Evolutionary conservation across 2,888 invertebrate species (phyloP).

Genomic region (Nezara viridula): DNA sequence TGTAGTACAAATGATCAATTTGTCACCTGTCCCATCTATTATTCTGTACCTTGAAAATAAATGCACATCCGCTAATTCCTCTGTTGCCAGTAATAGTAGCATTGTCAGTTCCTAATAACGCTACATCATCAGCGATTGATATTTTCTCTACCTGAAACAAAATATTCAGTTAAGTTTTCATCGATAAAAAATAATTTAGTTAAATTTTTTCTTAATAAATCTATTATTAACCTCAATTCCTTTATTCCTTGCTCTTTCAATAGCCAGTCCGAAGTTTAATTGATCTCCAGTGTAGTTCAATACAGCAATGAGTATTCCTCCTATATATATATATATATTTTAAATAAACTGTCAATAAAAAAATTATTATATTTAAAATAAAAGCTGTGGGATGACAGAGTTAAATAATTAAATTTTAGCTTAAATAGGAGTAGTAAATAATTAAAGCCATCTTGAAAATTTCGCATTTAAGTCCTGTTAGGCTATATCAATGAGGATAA

Average conservation of each 20-base stretch:
- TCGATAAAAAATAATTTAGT: no score
- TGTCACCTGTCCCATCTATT: background rate
- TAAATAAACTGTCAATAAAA: background rate
- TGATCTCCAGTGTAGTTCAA: slow-evolving; percentile 85
- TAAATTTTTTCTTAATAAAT: no score
- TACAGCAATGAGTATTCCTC: slow-evolving; percentile 79
- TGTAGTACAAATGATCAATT: no score
- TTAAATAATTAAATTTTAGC: no score
- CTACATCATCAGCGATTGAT: slow-evolving; percentile 80
- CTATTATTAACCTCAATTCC: slow-evolving; percentile 68
- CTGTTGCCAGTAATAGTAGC: slow-evolving; percentile 74
- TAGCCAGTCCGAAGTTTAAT: slow-evolving; percentile 85
- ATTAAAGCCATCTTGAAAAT: no score
- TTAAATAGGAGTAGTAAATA: no score
- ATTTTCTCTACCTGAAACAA: slow-evolving; percentile 69
- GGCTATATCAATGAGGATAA: no score
- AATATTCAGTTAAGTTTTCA: background rate
- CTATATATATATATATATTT: slow-evolving; percentile 65
- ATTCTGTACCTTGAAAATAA: slow-evolving; percentile 73
- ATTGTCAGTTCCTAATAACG: slow-evolving; percentile 70
- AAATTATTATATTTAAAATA: background rate
- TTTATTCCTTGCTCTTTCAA: slow-evolving; percentile 78
- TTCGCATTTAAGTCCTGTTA: no score
- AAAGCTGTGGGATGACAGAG: no score
- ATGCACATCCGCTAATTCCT: slow-evolving; percentile 77